phyloP scores from a whole-genome alignment of 2,113 vertebrate species.

The Epinephelus moara region DNA sequence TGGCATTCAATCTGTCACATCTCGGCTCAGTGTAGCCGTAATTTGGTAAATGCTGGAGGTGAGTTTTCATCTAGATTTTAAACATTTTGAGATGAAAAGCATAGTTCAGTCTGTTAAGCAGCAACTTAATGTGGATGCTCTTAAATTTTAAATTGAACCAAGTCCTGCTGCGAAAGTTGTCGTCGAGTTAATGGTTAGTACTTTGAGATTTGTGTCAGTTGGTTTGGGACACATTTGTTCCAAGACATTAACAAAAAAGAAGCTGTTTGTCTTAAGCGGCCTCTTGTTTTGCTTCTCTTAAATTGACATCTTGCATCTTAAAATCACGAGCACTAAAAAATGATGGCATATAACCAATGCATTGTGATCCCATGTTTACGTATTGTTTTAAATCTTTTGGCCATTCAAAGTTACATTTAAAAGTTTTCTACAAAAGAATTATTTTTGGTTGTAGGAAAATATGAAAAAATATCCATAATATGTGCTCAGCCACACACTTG shows the following conservation, averaged over 20 bases:
- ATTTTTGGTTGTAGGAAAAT: neutral
- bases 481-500: conserved; percentile 4
- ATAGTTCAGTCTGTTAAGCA: neutral
- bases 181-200: neutral
- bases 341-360: conserved; percentile 3
- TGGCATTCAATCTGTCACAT: neutral
- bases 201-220: neutral
- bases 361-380: neutral
- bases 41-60: neutral
- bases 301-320: conserved; percentile 2
- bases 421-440: neutral
- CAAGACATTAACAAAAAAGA: neutral
- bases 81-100: neutral
- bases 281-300: neutral
- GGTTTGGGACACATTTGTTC: conserved; percentile 1
- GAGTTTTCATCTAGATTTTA: conserved; percentile 5
- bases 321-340: conserved; percentile 37
- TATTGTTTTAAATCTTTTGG: conserved; percentile 15
- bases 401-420: conserved; percentile 30
- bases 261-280: neutral
- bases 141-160: conserved; percentile 11
- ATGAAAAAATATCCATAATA: neutral
- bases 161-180: neutral
- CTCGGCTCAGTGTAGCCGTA: neutral
- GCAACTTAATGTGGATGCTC: neutral